Conservation (phyloP, 2,797 vertebrate genomes). For the Furcifer pardalis region DNA sequence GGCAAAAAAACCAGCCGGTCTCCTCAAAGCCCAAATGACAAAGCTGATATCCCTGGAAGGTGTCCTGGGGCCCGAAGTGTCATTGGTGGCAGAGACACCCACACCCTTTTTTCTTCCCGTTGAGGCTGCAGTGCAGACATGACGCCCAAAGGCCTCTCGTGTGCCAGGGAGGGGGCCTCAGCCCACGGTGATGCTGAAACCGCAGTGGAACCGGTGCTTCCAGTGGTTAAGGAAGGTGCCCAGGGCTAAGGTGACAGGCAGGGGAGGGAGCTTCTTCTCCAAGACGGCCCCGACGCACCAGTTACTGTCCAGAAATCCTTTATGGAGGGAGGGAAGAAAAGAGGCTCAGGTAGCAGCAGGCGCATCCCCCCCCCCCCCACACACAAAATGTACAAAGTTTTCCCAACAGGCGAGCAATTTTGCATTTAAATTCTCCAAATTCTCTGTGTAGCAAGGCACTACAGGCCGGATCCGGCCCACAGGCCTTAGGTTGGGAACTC, state of each 20-base stretch:
- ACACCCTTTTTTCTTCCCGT: not conserved
- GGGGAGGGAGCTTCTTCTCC: slow-evolving; percentile 90
- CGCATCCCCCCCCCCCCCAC: too few species aligned
- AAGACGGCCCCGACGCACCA: slow-evolving; percentile 93
- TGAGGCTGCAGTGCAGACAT: too few species aligned
- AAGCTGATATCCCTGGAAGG: not conserved
- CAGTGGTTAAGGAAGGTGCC: slow-evolving; percentile 95
- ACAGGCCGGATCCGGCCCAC: too few species aligned
- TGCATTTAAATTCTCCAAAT: too few species aligned
- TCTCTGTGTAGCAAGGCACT: too few species aligned
- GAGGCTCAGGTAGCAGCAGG: not conserved
- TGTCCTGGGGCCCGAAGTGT: not conserved
- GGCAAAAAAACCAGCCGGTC: not conserved
- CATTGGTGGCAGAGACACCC: not conserved
- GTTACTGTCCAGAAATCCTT: slow-evolving; percentile 92
- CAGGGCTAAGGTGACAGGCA: slow-evolving; percentile 92
- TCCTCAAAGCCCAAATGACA: not conserved
- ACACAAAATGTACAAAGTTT: too few species aligned
- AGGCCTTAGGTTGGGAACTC: too few species aligned
- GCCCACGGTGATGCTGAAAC: slow-evolving; percentile 80
- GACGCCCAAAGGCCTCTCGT: not conserved
- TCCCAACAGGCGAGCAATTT: too few species aligned
- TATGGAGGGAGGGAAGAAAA: not conserved
- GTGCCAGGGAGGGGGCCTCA: slow-evolving; percentile 49
- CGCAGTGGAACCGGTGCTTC: slow-evolving; percentile 90